Percentiles rank a stretch among this genome's conserved stretches.
Conservation (phyloP, 2,888 invertebrate species). For the Alsophila aescularia region DNA sequence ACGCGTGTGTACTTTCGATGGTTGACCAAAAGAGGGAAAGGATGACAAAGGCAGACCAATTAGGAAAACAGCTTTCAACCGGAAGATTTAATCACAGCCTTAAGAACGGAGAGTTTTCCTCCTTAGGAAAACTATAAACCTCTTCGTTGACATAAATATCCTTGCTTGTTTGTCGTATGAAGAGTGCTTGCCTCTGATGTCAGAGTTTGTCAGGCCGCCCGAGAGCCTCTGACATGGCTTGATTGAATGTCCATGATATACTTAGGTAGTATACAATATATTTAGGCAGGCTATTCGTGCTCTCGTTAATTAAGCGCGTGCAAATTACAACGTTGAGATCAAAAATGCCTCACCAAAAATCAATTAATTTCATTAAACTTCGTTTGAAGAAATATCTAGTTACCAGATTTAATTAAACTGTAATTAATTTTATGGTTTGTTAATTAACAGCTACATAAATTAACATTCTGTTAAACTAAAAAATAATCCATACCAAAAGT, state of each 20-base stretch:
- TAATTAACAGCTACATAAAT: conserved; percentile 9
- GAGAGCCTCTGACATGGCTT: no score
- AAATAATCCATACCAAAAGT: conserved; percentile 1
- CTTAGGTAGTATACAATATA: not conserved
- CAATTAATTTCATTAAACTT: conserved; percentile 17
- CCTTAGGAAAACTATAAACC: conserved; percentile 10
- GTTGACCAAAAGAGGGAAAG: not conserved
- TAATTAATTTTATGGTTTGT: conserved; percentile 18
- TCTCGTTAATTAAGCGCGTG: not conserved
- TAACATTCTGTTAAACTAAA: conserved; percentile 14
- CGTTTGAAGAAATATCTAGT: conserved; percentile 23
- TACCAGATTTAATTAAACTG: conserved; percentile 21
- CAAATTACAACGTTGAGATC: not conserved
- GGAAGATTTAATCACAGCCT: conserved; percentile 22
- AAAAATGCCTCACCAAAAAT: conserved; percentile 13
- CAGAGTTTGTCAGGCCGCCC: no score
- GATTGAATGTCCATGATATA: no score
- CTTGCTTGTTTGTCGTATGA: no score
- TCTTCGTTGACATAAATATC: not conserved
- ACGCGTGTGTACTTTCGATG: not conserved
- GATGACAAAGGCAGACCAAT: conserved; percentile 16
- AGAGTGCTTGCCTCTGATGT: no score
- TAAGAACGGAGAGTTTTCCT: conserved; percentile 20
- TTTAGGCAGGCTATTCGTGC: not conserved
- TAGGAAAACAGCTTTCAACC: conserved; percentile 25